A percentile compares a stretch with the other conserved stretches of the same genome.
Conservation (phyloP, 2,113 vertebrate genomes). For the Rhinopomastus cyanomelas region DNA sequence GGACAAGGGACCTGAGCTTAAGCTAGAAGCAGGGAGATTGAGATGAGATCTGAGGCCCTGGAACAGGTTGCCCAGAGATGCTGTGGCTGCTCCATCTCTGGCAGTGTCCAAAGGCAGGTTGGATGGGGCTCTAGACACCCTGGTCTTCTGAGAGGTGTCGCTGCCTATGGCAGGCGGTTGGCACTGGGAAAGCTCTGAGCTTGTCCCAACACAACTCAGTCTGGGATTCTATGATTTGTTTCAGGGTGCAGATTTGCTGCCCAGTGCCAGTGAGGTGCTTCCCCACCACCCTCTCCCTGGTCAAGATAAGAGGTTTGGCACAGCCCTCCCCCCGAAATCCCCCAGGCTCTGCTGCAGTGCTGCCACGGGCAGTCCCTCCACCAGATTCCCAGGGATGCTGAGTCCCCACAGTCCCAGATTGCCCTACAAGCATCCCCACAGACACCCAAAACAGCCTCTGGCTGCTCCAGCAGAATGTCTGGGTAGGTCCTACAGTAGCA, state of each 20-base stretch:
- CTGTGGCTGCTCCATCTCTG: too few species aligned
- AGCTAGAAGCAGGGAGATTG: too few species aligned
- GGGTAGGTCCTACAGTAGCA: not conserved
- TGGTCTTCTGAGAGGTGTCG: too few species aligned
- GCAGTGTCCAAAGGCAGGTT: too few species aligned
- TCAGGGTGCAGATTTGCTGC: not conserved
- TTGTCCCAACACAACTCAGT: too few species aligned
- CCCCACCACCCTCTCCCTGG: not conserved
- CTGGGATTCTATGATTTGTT: too few species aligned
- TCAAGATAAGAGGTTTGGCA: not conserved
- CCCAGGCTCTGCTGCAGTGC: fast-evolving
- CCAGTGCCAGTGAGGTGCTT: fast-evolving
- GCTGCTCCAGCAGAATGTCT: not conserved
- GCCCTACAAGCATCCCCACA: fast-evolving
- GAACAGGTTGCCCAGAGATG: too few species aligned
- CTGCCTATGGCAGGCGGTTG: too few species aligned
- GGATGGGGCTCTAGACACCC: too few species aligned
- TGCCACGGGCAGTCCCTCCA: not conserved
- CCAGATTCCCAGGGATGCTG: fast-evolving
- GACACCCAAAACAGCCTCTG: fast-evolving
- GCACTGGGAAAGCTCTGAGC: too few species aligned
- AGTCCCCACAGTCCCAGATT: fast-evolving
- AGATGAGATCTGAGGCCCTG: too few species aligned
- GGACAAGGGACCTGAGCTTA: too few species aligned
- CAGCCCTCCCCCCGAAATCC: not conserved